Evolutionary conservation across 2,888 invertebrate genomes (phyloP).

Genomic region (Drosophila longiperda): DNA sequence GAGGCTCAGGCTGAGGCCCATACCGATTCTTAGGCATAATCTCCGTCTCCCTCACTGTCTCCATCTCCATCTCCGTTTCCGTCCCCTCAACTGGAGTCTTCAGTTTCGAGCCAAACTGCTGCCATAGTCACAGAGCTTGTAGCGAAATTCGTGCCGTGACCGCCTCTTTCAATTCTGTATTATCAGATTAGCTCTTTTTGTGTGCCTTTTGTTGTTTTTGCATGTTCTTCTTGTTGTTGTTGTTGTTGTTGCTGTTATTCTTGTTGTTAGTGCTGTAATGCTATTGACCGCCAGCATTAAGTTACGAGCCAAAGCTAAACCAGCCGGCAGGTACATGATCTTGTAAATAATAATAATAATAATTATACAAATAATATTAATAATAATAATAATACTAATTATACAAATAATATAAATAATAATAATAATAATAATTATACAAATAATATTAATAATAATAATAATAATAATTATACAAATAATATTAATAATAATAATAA

Average conservation of each 20-base stretch:
- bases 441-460: too few relatives aligned
- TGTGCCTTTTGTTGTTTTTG: conserved; percentile 65
- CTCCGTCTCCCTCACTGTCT: not conserved
- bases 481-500: too few relatives aligned
- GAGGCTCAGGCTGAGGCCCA: conserved; percentile 15
- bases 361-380: too few relatives aligned
- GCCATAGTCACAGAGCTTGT: conserved; percentile 71
- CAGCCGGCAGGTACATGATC: conserved; percentile 33
- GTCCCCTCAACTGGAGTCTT: not conserved
- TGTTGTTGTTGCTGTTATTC: conserved; percentile 13
- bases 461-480: too few relatives aligned
- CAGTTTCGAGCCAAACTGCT: conserved; percentile 38
- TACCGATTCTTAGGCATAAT: conserved; percentile 2
- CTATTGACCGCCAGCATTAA: conserved; percentile 74
- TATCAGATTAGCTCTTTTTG: conserved; percentile 80
- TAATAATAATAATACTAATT: too few relatives aligned
- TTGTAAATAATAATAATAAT: conserved; percentile 44
- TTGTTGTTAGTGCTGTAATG: conserved; percentile 51
- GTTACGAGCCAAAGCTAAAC: conserved; percentile 56
- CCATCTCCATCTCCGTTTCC: not conserved
- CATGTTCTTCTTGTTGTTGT: conserved; percentile 24
- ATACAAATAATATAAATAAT: too few relatives aligned
- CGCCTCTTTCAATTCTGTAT: conserved; percentile 82
- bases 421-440: too few relatives aligned
- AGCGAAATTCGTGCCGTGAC: conserved; percentile 80